Conservation (phyloP, 53 echinoderm and acorn worm genomes). For the Paracentrotus lividus region DNA sequence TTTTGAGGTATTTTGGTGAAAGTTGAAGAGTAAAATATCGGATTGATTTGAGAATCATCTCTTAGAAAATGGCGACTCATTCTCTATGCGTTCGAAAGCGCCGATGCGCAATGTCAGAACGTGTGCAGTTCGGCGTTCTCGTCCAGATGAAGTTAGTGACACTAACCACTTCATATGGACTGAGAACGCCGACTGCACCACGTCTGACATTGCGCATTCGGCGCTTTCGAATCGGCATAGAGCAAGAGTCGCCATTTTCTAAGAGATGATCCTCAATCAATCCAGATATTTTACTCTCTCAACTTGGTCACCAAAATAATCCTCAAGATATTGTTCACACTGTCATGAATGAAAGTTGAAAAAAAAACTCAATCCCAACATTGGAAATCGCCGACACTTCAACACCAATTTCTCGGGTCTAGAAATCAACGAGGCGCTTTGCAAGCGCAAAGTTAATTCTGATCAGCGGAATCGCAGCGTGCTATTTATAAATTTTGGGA, state of each 20-base stretch:
- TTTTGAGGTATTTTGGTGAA: no score
- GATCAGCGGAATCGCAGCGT: not conserved
- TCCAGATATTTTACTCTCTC: not conserved
- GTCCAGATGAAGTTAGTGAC: no score
- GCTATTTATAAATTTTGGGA: not conserved
- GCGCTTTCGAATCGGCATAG: slow-evolving; percentile 93
- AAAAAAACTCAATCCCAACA: not conserved
- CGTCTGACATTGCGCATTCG: slow-evolving; percentile 92
- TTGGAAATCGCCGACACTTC: not conserved
- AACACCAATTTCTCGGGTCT: not conserved
- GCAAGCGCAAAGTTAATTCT: not conserved
- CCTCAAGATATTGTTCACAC: no score
- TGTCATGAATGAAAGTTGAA: not conserved
- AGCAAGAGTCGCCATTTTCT: slow-evolving; percentile 79
- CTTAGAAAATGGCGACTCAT: no score
- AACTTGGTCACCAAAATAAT: not conserved
- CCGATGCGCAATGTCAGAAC: no score
- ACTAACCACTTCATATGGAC: slow-evolving; percentile 96
- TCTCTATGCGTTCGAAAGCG: no score
- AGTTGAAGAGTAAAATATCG: no score
- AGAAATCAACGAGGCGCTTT: not conserved
- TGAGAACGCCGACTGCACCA: slow-evolving; percentile 92
- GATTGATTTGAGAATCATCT: no score
- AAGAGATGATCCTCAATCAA: not conserved
- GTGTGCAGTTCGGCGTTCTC: no score